Conservation (phyloP, 2,797 vertebrate species). For the Scolopax bukidnonensis region DNA sequence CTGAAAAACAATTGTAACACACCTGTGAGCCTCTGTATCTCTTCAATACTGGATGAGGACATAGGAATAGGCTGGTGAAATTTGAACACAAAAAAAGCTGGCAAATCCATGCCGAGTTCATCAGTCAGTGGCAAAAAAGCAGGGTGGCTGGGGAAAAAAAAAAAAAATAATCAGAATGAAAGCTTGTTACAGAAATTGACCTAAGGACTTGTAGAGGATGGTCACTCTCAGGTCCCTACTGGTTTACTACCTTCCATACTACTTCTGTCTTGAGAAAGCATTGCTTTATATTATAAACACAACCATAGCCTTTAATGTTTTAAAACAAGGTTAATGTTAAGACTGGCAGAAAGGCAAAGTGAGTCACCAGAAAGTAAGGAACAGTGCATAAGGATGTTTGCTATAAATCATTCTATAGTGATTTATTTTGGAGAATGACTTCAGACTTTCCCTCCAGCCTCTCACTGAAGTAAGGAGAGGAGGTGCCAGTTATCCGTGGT, state of each 20-base stretch:
- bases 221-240: not conserved
- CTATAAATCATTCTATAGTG: not conserved
- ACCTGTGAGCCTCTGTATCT: slow-evolving; percentile 83
- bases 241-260: not conserved
- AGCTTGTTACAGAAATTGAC: not conserved
- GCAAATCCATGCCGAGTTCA: slow-evolving; percentile 68
- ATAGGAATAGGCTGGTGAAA: slow-evolving; percentile 80
- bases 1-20: not conserved
- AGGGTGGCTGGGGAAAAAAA: slow-evolving; percentile 67
- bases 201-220: not conserved
- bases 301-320: not conserved
- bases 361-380: not conserved
- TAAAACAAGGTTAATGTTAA: not conserved
- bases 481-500: not conserved
- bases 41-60: slow-evolving; percentile 70
- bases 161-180: not conserved
- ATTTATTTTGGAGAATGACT: not conserved
- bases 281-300: not conserved
- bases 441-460: not conserved
- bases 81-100: slow-evolving; percentile 83
- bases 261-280: not conserved
- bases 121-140: slow-evolving; percentile 72
- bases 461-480: not conserved
- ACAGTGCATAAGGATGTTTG: not conserved
- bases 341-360: not conserved